These are phyloP conservation scores for Synanthedon tipuliformis DNA, from an alignment of 2,888 invertebrate species.

Conservation along the genomic window DNA sequence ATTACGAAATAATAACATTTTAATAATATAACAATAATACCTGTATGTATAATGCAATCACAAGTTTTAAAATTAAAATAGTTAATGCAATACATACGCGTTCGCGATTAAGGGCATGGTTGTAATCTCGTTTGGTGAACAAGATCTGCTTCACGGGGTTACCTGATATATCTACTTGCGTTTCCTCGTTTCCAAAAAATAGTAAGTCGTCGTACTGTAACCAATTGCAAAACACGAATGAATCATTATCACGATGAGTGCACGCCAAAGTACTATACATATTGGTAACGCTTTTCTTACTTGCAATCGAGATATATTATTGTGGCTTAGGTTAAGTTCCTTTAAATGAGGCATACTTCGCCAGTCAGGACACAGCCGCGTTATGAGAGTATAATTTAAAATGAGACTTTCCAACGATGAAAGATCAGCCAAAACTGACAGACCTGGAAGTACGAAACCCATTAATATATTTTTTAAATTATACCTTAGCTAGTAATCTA, in stretches of 20 bases:
- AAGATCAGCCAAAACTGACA: background rate
- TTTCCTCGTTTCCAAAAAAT: background rate
- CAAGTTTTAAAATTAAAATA: background rate
- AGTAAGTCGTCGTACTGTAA: background rate
- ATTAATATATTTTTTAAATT: no score
- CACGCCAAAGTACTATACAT: no score
- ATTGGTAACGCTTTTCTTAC: background rate
- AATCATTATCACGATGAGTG: no score
- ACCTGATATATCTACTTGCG: background rate
- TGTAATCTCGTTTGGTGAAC: background rate
- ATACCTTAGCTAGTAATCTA: no score
- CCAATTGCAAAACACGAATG: no score
- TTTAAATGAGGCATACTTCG: background rate
- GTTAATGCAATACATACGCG: background rate
- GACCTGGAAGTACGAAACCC: background rate
- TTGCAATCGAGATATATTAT: background rate
- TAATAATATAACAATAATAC: background rate
- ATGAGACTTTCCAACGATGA: background rate
- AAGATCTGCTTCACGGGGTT: background rate
- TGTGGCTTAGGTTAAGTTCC: background rate
- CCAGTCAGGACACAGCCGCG: background rate
- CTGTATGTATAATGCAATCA: background rate
- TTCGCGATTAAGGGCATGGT: background rate
- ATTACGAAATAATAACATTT: background rate
- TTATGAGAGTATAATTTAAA: background rate